Evolutionary conservation across 2,797 vertebrate species (phyloP), one percentile per base, ranked within the genome.

Genomic region (Galaxias olidus): DNA sequence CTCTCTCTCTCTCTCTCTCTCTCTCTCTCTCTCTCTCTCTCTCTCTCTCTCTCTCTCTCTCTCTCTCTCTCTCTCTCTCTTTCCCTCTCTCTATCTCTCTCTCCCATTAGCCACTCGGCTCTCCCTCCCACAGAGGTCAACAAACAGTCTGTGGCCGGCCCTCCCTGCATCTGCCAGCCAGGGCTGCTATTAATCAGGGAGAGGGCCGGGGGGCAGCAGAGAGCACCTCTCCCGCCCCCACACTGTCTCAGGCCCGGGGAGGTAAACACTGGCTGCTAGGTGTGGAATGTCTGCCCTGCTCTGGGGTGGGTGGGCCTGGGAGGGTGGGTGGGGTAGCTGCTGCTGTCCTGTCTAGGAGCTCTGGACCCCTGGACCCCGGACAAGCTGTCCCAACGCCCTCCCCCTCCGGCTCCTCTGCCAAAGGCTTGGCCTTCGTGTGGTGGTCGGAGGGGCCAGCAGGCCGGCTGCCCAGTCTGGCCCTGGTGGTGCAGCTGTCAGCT

Each of bases 111-210:
- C 47, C 78, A 15, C 66, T 61, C 75, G 67, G 65, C 79, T 82
- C 71, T 75, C 73, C 76, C 83, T 89, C 82, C 82, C 84, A 86
- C 81, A 73, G 82, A 84, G 89, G 87, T 90, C 86, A 91, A 68
- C 20, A 66, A 81, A 74, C 75, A 87, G 78, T 79, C 74, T 78
- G 73, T 77, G 77, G 65, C 56, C 55, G 61, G 61, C 19, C 55
- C 79, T 79, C 71, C 53, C 74, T 70, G 63, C 82, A 88, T 87
- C 84, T 87, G 81, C 75, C 75, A 73, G 69, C 72, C 70, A 63
- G 60, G 60, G 69, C 71, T 80, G 75, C 76, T 88, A 80, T 89
- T 86, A 86, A 88, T 86, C 75, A 83, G 76, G 48, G 52, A 79
- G 59, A 73, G 58, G 69, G 61, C 59, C 46, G 41, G 62, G 66